Base-by-base conservation (phyloP, 64 coral and sea anemone genomes). In the Actinia tenebrosa region DNA sequence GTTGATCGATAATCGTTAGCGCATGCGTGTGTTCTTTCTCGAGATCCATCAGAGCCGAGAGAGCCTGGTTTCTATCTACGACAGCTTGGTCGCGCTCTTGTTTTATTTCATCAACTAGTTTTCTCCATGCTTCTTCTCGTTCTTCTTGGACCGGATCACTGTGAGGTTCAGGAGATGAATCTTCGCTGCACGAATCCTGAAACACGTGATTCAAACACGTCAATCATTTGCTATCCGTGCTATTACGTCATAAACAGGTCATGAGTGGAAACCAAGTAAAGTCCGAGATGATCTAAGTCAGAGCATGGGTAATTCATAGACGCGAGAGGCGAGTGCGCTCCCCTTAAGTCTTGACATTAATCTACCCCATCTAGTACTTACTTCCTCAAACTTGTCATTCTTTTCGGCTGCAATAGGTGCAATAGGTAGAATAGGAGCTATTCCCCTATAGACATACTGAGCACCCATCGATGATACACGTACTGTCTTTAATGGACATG, bases 11-110 rank as follows among this genome's bases (percentile, higher is more conserved):
- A 44, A 82, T 45, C 26, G 78, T 45, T 2, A 90, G 25, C 10
- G 94, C 91, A 68, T 96, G 86, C 3, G 82, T 56, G 27, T 99
- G 83, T 46, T 99, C 89, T 79, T 89, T 94, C 58, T 98, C 96
- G 17, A 99, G 63, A 42, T 99, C 97, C 97, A 99, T 95, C 2
- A 99, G 44, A 9, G 88, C 88, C 17, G 85, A 78, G 14, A 99
- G 55, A 14, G 97, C 93, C 82, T 95, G 93, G 68, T 99, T 99
- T 54, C 97, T 72, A 58, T 99, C 97, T 5, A 86, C 78, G 22
- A 99, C 83, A 2, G 93, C 88, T 64, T 95, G 93, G 47, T 99
- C 97, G 14, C 97, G 97, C 42, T 99, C 97, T 7, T 86, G 72
- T 58, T 94, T 95, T 14, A 95, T 27, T 13, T 95, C 93, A 44